Conservation (phyloP, 2,888 invertebrate genomes). For the Thecocarcelia acutangulata region DNA sequence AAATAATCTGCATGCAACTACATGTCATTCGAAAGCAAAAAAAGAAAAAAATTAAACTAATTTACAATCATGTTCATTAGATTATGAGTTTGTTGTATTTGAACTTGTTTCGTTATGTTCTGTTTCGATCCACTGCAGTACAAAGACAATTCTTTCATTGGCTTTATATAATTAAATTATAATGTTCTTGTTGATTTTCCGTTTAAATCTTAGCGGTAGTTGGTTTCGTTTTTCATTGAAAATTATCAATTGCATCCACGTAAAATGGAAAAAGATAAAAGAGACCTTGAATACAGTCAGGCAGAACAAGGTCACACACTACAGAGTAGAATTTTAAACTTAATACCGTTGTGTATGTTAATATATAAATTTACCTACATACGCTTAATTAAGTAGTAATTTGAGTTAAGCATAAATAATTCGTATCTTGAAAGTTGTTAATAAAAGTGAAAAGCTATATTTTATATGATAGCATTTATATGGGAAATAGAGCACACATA, state of each 20-base stretch:
- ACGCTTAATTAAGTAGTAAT: too few species aligned
- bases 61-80: conserved; percentile 50
- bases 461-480: too few species aligned
- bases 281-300: conserved; percentile 42
- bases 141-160: conserved; percentile 41
- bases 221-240: not conserved
- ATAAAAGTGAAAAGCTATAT: too few species aligned
- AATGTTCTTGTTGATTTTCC: conserved; percentile 30
- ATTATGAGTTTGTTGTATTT: conserved; percentile 50
- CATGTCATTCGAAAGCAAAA: conserved; percentile 24
- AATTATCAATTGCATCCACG: conserved; percentile 41
- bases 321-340: conserved; percentile 9
- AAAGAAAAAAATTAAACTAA: conserved; percentile 2
- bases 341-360: not conserved
- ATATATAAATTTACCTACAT: too few species aligned
- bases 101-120: conserved; percentile 45
- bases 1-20: conserved; percentile 21
- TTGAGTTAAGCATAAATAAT: too few species aligned
- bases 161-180: conserved; percentile 45
- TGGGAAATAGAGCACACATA: too few species aligned
- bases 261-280: conserved; percentile 37
- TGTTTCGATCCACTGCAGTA: not conserved
- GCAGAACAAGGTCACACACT: conserved; percentile 37
- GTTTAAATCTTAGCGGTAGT: conserved; percentile 22
- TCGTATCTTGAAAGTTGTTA: too few species aligned